Conservation (phyloP, 2,888 invertebrate species). For the Drosophila paramelanica region DNA sequence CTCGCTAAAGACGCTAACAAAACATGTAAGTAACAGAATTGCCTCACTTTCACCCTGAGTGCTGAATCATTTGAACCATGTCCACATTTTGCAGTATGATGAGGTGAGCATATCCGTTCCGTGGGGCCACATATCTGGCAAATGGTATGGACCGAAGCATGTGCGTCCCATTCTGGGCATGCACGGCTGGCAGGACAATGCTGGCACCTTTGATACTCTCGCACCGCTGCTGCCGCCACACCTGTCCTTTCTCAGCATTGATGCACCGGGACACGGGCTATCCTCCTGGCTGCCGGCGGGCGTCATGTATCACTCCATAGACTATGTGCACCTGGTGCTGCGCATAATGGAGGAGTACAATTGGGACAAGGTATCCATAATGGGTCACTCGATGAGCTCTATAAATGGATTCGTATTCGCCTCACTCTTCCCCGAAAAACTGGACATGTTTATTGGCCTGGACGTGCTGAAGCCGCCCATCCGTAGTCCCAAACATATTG, state of each 20-base stretch:
- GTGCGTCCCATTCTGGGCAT: slow-evolving; percentile 89
- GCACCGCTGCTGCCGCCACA: slow-evolving; percentile 87
- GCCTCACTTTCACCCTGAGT: neutral
- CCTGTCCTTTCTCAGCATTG: slow-evolving; percentile 87
- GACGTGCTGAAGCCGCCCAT: slow-evolving; percentile 82
- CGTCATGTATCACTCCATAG: slow-evolving; percentile 85
- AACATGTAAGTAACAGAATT: slow-evolving; percentile 53
- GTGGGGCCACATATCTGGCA: slow-evolving; percentile 89
- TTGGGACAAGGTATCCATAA: slow-evolving; percentile 89
- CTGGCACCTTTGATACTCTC: slow-evolving; percentile 89
- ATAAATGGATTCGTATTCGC: slow-evolving; percentile 88
- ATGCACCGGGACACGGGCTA: slow-evolving; percentile 90
- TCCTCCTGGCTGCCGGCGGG: slow-evolving; percentile 90
- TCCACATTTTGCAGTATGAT: slow-evolving; percentile 83
- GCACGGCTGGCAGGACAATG: slow-evolving; percentile 93
- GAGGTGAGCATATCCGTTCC: slow-evolving; percentile 89
- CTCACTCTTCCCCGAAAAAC: slow-evolving; percentile 87
- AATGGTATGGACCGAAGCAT: slow-evolving; percentile 89
- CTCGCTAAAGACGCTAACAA: slow-evolving; percentile 48
- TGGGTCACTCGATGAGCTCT: slow-evolving; percentile 90
- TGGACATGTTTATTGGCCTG: slow-evolving; percentile 82
- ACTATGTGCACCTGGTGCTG: slow-evolving; percentile 85
- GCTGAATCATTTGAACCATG: slow-evolving; percentile 6
- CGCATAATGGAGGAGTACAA: slow-evolving; percentile 88
- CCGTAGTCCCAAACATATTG: slow-evolving; percentile 59